Evolutionary conservation across 2,113 vertebrate species (phyloP).

Genomic region (Fulmarus glacialis): DNA sequence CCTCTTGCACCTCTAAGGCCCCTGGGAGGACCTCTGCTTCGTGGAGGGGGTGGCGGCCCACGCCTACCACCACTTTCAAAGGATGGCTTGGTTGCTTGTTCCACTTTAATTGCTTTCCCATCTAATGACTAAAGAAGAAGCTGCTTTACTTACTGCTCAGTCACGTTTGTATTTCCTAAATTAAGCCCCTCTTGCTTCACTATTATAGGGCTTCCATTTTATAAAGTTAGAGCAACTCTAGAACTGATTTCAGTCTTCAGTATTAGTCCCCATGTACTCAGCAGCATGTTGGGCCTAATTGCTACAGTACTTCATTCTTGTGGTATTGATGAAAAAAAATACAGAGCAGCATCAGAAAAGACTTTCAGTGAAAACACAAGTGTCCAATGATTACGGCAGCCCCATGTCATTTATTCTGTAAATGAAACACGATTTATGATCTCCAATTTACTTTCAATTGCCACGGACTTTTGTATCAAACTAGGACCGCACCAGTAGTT

Average conservation of each 20-base stretch:
- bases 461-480: slow-evolving; percentile 10
- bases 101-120: slow-evolving; percentile 97
- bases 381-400: slow-evolving; percentile 60
- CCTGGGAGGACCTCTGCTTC: slow-evolving; percentile 90
- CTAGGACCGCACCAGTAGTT: slow-evolving; percentile 21
- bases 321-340: slow-evolving; percentile 50
- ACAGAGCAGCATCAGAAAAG: slow-evolving; percentile 60
- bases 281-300: slow-evolving; percentile 55
- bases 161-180: slow-evolving; percentile 56
- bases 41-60: slow-evolving; percentile 86
- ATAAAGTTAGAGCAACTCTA: slow-evolving; percentile 63
- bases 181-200: slow-evolving; percentile 59
- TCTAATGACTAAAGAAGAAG: slow-evolving; percentile 86
- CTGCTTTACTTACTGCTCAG: slow-evolving; percentile 66
- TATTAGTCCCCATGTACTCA: slow-evolving; percentile 61
- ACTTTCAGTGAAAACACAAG: slow-evolving; percentile 48
- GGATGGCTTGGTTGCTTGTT: slow-evolving; percentile 96
- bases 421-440: neutral
- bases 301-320: slow-evolving; percentile 60
- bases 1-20: slow-evolving; percentile 88
- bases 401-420: slow-evolving; percentile 56
- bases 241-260: slow-evolving; percentile 64
- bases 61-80: slow-evolving; percentile 91
- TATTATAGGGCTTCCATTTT: slow-evolving; percentile 53
- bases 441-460: slow-evolving; percentile 56